phyloP scores from a whole-genome alignment of 2,797 vertebrate species.

The Rhadinocentrus ornatus region DNA sequence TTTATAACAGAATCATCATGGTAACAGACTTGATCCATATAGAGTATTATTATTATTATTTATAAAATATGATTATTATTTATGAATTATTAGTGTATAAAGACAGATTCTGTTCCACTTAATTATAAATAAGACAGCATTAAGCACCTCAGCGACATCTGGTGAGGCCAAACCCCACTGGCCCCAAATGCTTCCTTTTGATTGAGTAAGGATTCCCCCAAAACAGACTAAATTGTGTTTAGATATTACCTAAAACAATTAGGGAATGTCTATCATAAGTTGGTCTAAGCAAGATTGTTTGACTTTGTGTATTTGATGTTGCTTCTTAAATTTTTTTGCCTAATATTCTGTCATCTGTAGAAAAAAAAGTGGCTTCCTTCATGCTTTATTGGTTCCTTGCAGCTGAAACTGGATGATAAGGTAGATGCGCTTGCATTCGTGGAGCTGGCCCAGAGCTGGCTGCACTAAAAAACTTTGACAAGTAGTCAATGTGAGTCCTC shows the following conservation, averaged over 20 bases:
- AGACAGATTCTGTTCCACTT: too few species aligned
- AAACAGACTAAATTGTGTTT: conserved; percentile 17
- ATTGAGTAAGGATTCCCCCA: not conserved
- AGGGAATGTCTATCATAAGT: conserved; percentile 10
- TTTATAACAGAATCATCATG: too few species aligned
- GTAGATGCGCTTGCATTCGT: conserved; percentile 51
- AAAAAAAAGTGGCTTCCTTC: conserved; percentile 28
- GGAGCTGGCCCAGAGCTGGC: conserved; percentile 46
- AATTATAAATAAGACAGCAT: too few species aligned
- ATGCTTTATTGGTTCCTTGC: conserved; percentile 36
- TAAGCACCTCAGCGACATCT: too few species aligned
- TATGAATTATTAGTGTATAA: too few species aligned
- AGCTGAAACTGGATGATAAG: conserved; percentile 44
- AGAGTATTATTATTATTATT: too few species aligned
- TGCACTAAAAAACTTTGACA: conserved; percentile 74
- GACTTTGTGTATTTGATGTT: conserved; percentile 34
- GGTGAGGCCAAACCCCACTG: too few species aligned
- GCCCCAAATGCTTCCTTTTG: too few species aligned
- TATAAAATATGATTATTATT: too few species aligned
- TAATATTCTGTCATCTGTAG: conserved; percentile 33
- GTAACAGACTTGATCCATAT: too few species aligned
- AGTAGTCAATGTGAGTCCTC: conserved; percentile 64
- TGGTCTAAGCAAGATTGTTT: conserved; percentile 14
- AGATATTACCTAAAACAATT: too few species aligned
- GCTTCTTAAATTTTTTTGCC: conserved; percentile 21